Base-by-base conservation (phyloP, 2,113 vertebrate species). In the Scopus umbretta region DNA sequence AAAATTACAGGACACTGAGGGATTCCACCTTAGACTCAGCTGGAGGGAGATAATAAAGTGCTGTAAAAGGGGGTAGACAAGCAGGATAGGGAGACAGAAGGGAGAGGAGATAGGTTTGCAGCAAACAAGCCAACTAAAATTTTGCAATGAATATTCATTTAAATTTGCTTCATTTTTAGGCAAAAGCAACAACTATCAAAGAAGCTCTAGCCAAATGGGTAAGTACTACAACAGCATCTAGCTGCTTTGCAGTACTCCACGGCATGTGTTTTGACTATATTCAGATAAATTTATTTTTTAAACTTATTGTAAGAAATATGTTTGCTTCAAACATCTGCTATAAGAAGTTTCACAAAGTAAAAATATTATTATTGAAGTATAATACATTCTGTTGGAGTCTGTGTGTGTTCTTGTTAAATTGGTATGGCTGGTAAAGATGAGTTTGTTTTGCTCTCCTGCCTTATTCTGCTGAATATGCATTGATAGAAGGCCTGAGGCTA, bases 161-260 rank as follows among this genome's bases (percentile, higher is more conserved):
- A 49, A 68, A 78, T 96, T 93, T 97, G 43, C 96, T 89, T 92
- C 71, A 13, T 72, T 88, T 96, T 53, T 94, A 99, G 99, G 99
- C 99, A 40, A 99, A 99, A 98, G 98, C 99, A 97, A 99, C 99
- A 32, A 99, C 99, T 68, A 98, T 99, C 91, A 99, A 98, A 98
- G 99, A 99, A 95, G 99, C 99, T 22, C 93, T 99, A 89, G 97
- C 96, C 73, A 99, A 97, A 98, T 99, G 99, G 99, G 99, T 99
- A 95, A 99, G 99, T 98, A 82, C n/a, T 13, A 74, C 52, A 67
- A 18, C 32, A 84, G 25, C 82, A 80, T 67, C 22, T n/a, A 40
- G 19, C 40, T 81, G 61, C 62, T 76, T 56, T 62, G 68, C 38
- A 42, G 27, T 47, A 10, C 42, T 36, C 49, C 0, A 0, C 13